phyloP scores from a whole-genome alignment of 1,140 invertebrate species.

The Drosophila baimaii region DNA sequence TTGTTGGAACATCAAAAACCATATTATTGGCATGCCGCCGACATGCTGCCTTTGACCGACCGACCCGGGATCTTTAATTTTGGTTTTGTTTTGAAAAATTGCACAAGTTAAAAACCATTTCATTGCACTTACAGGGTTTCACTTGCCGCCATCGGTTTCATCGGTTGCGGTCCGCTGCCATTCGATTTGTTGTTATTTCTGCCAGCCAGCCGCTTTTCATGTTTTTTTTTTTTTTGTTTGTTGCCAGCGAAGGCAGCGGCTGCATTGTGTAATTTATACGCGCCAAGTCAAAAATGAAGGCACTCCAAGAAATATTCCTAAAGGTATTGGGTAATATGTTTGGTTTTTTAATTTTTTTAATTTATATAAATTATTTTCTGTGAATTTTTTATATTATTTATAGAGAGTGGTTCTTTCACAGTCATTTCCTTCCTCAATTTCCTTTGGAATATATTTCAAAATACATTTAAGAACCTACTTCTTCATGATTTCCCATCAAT shows the following conservation, averaged over 20 bases:
- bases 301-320: slow-evolving; percentile 15
- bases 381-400: too few relatives aligned
- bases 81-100: slow-evolving; percentile 68
- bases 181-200: slow-evolving; percentile 69
- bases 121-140: slow-evolving; percentile 81
- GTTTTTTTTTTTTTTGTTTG: slow-evolving; percentile 4
- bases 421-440: too few relatives aligned
- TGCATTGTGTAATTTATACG: slow-evolving; percentile 81
- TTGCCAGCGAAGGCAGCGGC: slow-evolving; percentile 25
- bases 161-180: slow-evolving; percentile 60
- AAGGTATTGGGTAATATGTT: background rate
- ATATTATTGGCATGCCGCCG: slow-evolving; percentile 74
- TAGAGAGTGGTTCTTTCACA: too few relatives aligned
- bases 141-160: slow-evolving; percentile 57
- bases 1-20: slow-evolving; percentile 77
- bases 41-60: slow-evolving; percentile 29
- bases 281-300: slow-evolving; percentile 60
- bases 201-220: slow-evolving; percentile 17
- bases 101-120: slow-evolving; percentile 81
- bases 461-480: too few relatives aligned
- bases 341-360: background rate
- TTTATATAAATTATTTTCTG: background rate
- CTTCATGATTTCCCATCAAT: background rate
- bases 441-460: slow-evolving; percentile 6
- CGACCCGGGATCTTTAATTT: slow-evolving; percentile 27